phyloP scores from a whole-genome alignment of 2,797 vertebrate species.

The Emydoidea blandingii region DNA sequence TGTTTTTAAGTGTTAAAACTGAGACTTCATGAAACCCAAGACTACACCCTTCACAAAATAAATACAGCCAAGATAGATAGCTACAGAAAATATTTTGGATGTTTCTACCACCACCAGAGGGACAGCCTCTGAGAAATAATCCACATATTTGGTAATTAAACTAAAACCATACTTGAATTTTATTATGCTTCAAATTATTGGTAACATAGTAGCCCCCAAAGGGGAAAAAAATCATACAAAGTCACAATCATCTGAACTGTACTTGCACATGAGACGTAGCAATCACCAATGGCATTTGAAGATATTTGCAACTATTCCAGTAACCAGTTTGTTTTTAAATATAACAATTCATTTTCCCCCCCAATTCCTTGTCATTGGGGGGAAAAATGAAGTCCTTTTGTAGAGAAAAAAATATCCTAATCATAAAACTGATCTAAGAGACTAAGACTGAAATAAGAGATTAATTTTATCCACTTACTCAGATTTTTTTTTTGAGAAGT shows the following conservation, averaged over 20 bases:
- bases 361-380: no score
- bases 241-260: neutral
- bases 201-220: neutral
- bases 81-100: neutral
- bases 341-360: rapidly evolving
- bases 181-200: neutral
- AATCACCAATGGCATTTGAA: neutral
- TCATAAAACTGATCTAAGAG: rapidly evolving
- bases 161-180: neutral
- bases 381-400: neutral
- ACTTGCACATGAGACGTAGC: neutral
- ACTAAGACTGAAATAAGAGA: neutral
- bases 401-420: neutral
- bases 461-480: neutral
- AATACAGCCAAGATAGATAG: neutral
- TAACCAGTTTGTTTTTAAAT: neutral
- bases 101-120: neutral
- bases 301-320: neutral
- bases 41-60: neutral
- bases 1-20: slow-evolving; percentile 10
- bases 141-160: neutral
- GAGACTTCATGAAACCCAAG: slow-evolving; percentile 42
- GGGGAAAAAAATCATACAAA: neutral
- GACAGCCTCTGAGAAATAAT: neutral
- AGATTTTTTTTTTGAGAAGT: neutral